Conservation (phyloP, 1,140 invertebrate genomes). For the Grapholita molesta region DNA sequence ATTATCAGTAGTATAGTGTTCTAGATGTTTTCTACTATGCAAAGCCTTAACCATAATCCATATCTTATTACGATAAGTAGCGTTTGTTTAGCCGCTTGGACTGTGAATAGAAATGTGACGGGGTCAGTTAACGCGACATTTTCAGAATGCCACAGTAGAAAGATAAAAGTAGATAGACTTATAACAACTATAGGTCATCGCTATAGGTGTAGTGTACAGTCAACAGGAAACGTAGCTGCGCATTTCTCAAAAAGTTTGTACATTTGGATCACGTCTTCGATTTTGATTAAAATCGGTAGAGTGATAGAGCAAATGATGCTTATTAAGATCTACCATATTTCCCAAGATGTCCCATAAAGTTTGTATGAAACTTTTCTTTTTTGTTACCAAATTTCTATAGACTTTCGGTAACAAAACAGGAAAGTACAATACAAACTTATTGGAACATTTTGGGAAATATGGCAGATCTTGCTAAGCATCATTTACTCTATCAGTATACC, state of each 20-base stretch:
- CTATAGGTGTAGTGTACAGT: background rate
- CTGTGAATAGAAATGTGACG: background rate
- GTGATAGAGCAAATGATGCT: no score
- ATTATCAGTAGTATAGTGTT: background rate
- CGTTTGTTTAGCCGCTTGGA: background rate
- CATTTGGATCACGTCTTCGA: no score
- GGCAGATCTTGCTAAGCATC: no score
- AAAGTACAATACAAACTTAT: no score
- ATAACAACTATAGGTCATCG: background rate
- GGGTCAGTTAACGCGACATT: background rate
- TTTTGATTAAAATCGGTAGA: no score
- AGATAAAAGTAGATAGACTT: background rate
- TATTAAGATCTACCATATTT: no score
- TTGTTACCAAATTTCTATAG: no score
- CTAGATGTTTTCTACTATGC: conserved; percentile 14
- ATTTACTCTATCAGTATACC: no score
- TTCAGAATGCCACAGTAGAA: background rate
- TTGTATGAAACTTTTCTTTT: no score
- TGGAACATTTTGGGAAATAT: no score
- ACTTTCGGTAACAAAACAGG: no score
- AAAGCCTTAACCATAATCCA: conserved; percentile 9
- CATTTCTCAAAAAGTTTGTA: background rate
- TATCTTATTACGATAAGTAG: background rate
- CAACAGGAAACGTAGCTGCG: background rate
- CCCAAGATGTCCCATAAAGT: no score